These are phyloP conservation scores for Drosophila kanekoi DNA, from an alignment of 2,888 invertebrate species.

Conservation along the genomic window DNA sequence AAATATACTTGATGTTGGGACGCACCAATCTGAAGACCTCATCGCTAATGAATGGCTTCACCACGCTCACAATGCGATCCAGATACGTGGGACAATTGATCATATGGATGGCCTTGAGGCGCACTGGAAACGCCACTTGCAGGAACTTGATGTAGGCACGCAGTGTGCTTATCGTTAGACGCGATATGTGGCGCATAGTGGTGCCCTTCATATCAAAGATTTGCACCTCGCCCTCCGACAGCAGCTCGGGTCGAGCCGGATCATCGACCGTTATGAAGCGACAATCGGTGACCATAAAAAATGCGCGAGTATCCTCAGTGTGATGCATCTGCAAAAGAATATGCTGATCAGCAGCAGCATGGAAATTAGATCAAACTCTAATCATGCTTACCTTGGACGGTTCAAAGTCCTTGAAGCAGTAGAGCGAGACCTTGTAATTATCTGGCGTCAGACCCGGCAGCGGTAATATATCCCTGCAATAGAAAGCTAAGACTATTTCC, in stretches of 20 bases:
- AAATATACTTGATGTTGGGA: conserved; percentile 6
- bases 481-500: background rate
- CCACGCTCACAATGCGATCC: conserved; percentile 87
- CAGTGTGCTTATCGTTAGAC: conserved; percentile 81
- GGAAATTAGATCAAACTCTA: background rate
- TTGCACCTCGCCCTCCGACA: conserved; percentile 88
- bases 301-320: conserved; percentile 88
- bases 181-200: conserved; percentile 88
- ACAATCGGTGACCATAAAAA: conserved; percentile 90
- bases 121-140: conserved; percentile 81
- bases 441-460: conserved; percentile 88
- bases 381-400: conserved; percentile 85
- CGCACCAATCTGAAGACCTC: conserved; percentile 88
- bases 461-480: conserved; percentile 88
- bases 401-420: conserved; percentile 87
- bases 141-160: conserved; percentile 79
- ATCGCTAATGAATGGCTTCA: conserved; percentile 88
- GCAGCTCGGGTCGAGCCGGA: conserved; percentile 32
- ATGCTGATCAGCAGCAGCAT: background rate
- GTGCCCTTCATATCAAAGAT: conserved; percentile 90
- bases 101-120: conserved; percentile 86
- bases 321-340: conserved; percentile 86
- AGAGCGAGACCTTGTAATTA: conserved; percentile 88
- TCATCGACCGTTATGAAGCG: conserved; percentile 83
- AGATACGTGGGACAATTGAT: conserved; percentile 88